Base-by-base conservation (phyloP, 2,113 vertebrate genomes). In the Hippocampus comes region DNA sequence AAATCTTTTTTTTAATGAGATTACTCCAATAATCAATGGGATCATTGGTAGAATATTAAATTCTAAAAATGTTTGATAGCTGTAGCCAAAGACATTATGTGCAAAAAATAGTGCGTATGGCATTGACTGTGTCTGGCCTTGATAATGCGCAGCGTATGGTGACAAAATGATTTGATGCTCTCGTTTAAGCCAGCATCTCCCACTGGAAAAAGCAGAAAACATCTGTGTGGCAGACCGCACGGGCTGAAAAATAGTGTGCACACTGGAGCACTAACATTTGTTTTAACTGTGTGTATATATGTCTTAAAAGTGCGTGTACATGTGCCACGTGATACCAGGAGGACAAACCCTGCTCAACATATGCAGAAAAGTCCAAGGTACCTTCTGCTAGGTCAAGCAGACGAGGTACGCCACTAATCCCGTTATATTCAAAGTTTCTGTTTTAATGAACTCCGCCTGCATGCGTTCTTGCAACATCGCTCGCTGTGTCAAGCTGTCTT, bases 361-460 rank as follows among this genome's bases (percentile, higher is more conserved):
- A 63, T 71, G 73, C 71, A 79, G 72, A 73, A 72, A 46, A 79
- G 72, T 80, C 83, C 78, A 85, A 85, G 83, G 73, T 75, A 66
- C 81, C 82, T 60, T 84, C 76, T 79, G 67, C 75, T 76, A 42
- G 46, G 60, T 71, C 82, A 11, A 46, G 10, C 10, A 46, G 43
- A 46, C 12, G 43, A 11, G 43, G 10, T 46, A 46, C 67, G 76
- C 73, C 4, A 49, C 77, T 66, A 3, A 27, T 61, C 20, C 42
- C 4, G 10, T 42, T 80, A 79, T 81, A 85, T 84, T 79, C 82
- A 72, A 85, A 77, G 71, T 87, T 90, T 80, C 89, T 76, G 89
- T 87, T 89, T 89, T 89, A 89, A 89, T 87, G 82, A 87, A 84
- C 82, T 75, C 79, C 55, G 55, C 55, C 63, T 64, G 73, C 15